Evolutionary conservation across 2,888 invertebrate species (phyloP), one percentile per base, ranked within the genome.

Genomic region (Pheosia gnoma): DNA sequence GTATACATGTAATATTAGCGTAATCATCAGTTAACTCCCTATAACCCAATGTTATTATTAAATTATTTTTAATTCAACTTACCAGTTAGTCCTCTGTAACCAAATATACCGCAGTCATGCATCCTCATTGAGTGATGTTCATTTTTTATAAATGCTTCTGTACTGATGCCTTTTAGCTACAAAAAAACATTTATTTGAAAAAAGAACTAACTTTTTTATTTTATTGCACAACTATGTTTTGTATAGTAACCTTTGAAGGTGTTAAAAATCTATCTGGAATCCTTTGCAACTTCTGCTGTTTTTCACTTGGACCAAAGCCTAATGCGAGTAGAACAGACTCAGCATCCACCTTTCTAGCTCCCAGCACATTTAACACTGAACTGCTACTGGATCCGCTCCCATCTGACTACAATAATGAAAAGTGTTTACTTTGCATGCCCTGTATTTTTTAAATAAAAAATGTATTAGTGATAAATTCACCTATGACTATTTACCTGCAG

Each of bases 321-420:
- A 97, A 92, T 70, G 96, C 97, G 59, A 97, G 89, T 41, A 98
- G 94, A 61, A 98, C 96, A 60, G 97, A 97, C 84, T 98, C 98
- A 0, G 98, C 98, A 91, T 98, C 98, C 37, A 97, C 97, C 80
- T 96, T 96, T 51, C 98, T 94, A 25, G 97, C 95, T 75, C 98
- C 97, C 75, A 98, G 89, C 58, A 98, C 94, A 83, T 97, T 97
- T 82, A 98, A 96, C 47, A 98, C 96, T 95, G 97, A 97, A 79
- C 97, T 97, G 36, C 93, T 88, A 77, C 93, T 93, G n/a, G 93
- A 93, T 43, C 93, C 93, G 80, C 93, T 93, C 45, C 85, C 92
- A 84, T 93, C 93, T 57, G 93, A 93, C 93, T 93, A 79, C 5
- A 80, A 80, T 49, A 5, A 49, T 10, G 49, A 49, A 41, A 41